Base-by-base conservation (phyloP, 2,888 invertebrate species). In the Odontothrips loti region DNA sequence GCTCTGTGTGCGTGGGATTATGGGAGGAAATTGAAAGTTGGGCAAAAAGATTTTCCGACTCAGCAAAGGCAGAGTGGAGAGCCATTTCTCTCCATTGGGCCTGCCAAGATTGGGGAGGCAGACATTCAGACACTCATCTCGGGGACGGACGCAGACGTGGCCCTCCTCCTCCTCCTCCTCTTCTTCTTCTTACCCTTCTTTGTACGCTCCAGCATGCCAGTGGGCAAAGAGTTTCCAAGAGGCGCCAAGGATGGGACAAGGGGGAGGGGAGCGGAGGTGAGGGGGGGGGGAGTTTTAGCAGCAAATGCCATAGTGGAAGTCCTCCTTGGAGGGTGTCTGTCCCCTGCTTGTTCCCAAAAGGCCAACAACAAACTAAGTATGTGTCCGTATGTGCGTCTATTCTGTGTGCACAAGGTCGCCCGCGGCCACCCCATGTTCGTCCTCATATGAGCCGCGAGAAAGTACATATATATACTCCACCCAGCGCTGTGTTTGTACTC, bases 381-480 rank as follows among this genome's bases (percentile, higher is more conserved):
- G 51, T 51, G 51, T 51, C 15, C 20, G 51, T 10, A 20, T 51
- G 51, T 75, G 68, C 27, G 68, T 68, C 51, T 20, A 15, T 58
- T 58, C 20, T 17, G 68, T 75, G 68, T 51, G 51, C 17, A 17
- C 51, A 51, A 12, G 68, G 23, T 9, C 27, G 68, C 68, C 68
- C 23, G 68, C 68, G 68, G 68, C 68, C 23, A 75, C 23, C 12
- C 23, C 27, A 27, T 27, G 68, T 75, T 75, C 34, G 34, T 43
- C 68, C 68, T 75, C 68, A 27, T 75, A 75, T 75, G 68, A 75
- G 68, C 68, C 68, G 27, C 68, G 68, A 75, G 68, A 75, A 75
- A 75, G 68, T 75, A 75, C 68, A 75, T 27, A 75, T 27, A 75
- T 27, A n/a, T 4, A 48, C 48, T 48, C 48, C 51, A 51, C 58